These are phyloP conservation scores for Elymnias hypermnestra DNA, from an alignment of 1,140 invertebrate species.

Conservation along the genomic window DNA sequence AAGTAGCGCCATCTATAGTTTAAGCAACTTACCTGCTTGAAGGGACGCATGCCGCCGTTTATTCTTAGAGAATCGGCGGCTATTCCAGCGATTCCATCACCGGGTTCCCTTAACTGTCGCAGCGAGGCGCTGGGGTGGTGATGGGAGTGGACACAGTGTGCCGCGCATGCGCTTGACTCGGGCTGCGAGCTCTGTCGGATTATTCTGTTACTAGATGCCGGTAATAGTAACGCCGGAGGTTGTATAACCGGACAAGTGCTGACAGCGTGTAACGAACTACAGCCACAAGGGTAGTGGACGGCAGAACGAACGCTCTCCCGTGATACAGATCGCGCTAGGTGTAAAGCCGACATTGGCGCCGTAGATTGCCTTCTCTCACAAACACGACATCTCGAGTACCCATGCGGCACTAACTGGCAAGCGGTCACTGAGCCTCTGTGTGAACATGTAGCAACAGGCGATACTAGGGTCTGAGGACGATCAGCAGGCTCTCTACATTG, in stretches of 20 bases:
- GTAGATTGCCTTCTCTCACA: slow-evolving; percentile 85
- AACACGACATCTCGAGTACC: slow-evolving; percentile 78
- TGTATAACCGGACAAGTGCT: slow-evolving; percentile 79
- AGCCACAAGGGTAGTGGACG: slow-evolving; percentile 78
- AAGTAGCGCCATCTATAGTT: slow-evolving; percentile 47
- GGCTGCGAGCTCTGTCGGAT: slow-evolving; percentile 94
- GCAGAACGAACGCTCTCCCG: slow-evolving; percentile 82
- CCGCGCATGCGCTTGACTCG: slow-evolving; percentile 84
- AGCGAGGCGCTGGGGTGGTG: slow-evolving; percentile 85
- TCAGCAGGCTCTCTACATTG: slow-evolving; percentile 80
- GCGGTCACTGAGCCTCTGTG: slow-evolving; percentile 78
- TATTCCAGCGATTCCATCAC: slow-evolving; percentile 95
- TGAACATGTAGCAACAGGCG: slow-evolving; percentile 72
- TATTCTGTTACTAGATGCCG: slow-evolving; percentile 84
- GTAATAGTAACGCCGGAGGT: slow-evolving; percentile 83
- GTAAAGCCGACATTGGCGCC: slow-evolving; percentile 83
- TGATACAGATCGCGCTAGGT: slow-evolving; percentile 85
- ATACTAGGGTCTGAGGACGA: slow-evolving; percentile 73
- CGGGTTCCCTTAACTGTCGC: slow-evolving; percentile 87
- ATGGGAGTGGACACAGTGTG: slow-evolving; percentile 77
- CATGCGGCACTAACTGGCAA: slow-evolving; percentile 77
- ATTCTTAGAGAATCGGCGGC: slow-evolving; percentile 97
- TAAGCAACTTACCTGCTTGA: slow-evolving; percentile 89
- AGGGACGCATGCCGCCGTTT: slow-evolving; percentile 96
- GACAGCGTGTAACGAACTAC: slow-evolving; percentile 71